Evolutionary conservation across 2,797 vertebrate genomes (phyloP), one percentile per base, ranked within the genome.

Genomic region (Crotalus adamanteus): DNA sequence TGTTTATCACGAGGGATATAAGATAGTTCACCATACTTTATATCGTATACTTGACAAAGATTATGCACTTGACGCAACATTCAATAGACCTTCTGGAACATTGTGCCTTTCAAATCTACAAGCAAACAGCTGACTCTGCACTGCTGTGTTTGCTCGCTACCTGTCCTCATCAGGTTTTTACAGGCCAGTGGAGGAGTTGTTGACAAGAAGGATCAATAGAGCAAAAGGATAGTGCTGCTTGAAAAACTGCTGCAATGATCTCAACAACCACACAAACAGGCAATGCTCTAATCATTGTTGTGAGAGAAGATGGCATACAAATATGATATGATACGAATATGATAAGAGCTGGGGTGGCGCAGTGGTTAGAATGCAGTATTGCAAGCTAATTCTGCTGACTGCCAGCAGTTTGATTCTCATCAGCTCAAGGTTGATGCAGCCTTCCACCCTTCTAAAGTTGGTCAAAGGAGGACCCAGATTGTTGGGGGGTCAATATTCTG

Each of bases 201-300:
- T 99, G 98, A 98, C 96, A 96, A 97, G 97, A 97, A 96, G 96
- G 98, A 99, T 99, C 98, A 78, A 99, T 98, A 98, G 97, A 98
- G 98, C 97, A 98, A 98, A 98, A 97, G 98, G 98, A 99, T 98
- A 98, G 98, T 98, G 98, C 95, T 97, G 98, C 94, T 93, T 92
- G 93, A 94, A 95, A 94, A 90, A 65, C 93, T 88, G 53, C 0
- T 0, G 9, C 0, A 0, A 73, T 83, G 92, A 92, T 88, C 93
- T 57, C 91, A 89, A 47, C 91, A 93, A 91, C 91, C 90, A 88
- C 53, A 14, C 88, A 69, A 11, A 60, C 85, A 78, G 86, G 63
- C 18, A 4, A 87, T 61, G 89, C 95, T 95, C 93, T 95, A 95
- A 95, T 94, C 93, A 94, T 96, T 0, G 91, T 93, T 95, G 94